These are phyloP conservation scores for Sphaeramia orbicularis DNA, from an alignment of 2,797 vertebrate genomes.

Conservation along the genomic window DNA sequence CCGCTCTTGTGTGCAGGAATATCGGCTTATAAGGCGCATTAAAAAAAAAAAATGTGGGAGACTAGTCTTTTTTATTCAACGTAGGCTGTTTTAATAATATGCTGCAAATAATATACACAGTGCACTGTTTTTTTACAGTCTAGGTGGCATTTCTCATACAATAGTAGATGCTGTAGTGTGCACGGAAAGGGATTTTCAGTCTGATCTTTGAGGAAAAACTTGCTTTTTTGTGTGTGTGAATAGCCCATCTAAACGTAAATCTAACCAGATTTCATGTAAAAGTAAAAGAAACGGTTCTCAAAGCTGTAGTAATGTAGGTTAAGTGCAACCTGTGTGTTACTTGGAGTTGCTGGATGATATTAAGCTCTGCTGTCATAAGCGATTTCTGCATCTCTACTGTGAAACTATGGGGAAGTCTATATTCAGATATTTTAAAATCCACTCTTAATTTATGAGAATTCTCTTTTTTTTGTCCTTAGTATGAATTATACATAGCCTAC, in stretches of 20 bases:
- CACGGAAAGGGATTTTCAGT: not conserved
- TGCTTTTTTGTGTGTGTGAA: not conserved
- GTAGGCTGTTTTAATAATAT: conserved; percentile 8
- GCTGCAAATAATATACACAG: not conserved
- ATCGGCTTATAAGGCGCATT: conserved; percentile 41
- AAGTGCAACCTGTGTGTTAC: conserved; percentile 50
- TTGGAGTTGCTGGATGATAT: conserved; percentile 54
- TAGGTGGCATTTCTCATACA: not conserved
- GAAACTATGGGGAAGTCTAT: not conserved
- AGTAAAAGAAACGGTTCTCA: too few species aligned
- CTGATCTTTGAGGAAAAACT: conserved; percentile 7
- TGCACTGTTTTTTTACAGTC: not conserved
- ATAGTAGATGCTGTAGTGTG: not conserved
- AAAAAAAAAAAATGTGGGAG: conserved; percentile 55
- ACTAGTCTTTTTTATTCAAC: conserved; percentile 38
- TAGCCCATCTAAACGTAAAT: too few species aligned
- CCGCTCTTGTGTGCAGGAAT: conserved; percentile 46
- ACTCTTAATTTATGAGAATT: too few species aligned
- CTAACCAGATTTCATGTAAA: too few species aligned
- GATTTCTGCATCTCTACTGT: not conserved
- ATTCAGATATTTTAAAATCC: not conserved
- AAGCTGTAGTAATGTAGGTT: not conserved
- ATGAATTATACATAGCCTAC: not conserved
- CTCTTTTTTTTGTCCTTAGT: too few species aligned
- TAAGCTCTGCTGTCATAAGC: conserved; percentile 40